Evolutionary conservation across 2,797 vertebrate species (phyloP).

Genomic region (Karalla daura): DNA sequence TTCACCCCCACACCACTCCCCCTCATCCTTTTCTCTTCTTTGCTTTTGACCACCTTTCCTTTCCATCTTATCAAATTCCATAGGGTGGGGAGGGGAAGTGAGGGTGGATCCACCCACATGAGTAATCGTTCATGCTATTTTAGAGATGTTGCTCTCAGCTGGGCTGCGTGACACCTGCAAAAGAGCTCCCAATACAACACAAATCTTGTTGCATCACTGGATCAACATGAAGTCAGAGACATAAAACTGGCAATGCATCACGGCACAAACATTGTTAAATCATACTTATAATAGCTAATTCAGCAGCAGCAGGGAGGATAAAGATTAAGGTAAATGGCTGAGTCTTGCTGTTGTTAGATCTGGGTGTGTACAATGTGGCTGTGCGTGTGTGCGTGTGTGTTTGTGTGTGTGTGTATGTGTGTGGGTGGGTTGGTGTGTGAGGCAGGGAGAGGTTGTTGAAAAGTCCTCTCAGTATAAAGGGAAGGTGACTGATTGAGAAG

Average conservation of each 20-base stretch:
- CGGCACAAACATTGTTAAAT: constrained; percentile 44
- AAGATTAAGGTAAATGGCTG: constrained; percentile 61
- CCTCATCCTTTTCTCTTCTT: constrained; percentile 8
- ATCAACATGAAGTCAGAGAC: constrained; percentile 33
- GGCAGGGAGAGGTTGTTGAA: constrained; percentile 61
- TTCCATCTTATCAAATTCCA: constrained; percentile 76
- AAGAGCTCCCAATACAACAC: constrained; percentile 13
- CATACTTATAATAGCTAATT: constrained; percentile 53
- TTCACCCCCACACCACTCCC: constrained; percentile 41
- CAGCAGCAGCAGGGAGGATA: constrained; percentile 43
- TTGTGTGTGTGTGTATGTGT: no score
- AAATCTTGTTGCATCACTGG: constrained; percentile 39
- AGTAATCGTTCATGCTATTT: constrained; percentile 77
- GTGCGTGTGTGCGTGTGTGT: constrained; percentile 26
- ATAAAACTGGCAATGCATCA: constrained; percentile 28
- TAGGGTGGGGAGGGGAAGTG: constrained; percentile 64
- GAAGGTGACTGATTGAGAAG: constrained; percentile 79
- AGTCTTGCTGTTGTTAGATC: constrained; percentile 64
- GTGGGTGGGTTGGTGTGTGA: constrained; percentile 5
- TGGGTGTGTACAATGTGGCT: constrained; percentile 49
- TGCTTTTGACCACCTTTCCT: constrained; percentile 64
- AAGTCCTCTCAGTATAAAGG: constrained; percentile 61
- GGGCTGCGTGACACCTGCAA: constrained; percentile 61
- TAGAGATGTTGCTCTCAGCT: constrained; percentile 58
- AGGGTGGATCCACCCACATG: constrained; percentile 71